A percentile compares a stretch with the other conserved stretches of the same genome.
Evolutionary conservation across 2,888 invertebrate species (phyloP).

Genomic region (Mamestra brassicae): DNA sequence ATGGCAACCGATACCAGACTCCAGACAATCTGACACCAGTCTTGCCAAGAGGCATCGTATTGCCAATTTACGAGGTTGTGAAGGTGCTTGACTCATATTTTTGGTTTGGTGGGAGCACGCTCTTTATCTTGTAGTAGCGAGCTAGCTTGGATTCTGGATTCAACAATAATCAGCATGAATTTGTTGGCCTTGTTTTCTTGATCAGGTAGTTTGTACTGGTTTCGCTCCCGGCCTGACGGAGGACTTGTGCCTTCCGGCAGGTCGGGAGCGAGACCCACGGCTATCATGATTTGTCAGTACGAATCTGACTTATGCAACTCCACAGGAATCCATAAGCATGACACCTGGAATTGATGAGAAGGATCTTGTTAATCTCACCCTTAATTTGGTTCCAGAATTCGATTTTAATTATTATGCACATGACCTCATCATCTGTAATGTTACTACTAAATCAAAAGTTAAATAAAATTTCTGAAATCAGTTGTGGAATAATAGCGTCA

Average conservation of each 20-base stretch:
- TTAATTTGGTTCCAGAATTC: too few relatives aligned
- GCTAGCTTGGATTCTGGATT: slow-evolving; percentile 99
- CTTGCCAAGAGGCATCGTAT: too few relatives aligned
- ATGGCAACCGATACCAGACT: too few relatives aligned
- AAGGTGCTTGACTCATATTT: slow-evolving; percentile 99
- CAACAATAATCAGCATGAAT: slow-evolving; percentile 99
- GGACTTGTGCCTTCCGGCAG: slow-evolving; percentile 97
- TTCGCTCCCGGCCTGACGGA: too few relatives aligned
- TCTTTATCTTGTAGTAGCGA: slow-evolving; percentile 99
- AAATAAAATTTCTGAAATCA: too few relatives aligned
- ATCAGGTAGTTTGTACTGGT: slow-evolving; percentile 93
- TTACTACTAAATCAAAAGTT: too few relatives aligned
- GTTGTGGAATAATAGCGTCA: too few relatives aligned
- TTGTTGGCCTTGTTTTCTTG: slow-evolving; percentile 99
- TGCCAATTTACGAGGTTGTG: too few relatives aligned
- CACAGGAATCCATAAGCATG: slow-evolving; percentile 99
- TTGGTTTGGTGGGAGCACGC: slow-evolving; percentile 99
- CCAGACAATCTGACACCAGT: too few relatives aligned
- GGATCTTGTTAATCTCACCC: neutral
- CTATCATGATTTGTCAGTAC: slow-evolving; percentile 99
- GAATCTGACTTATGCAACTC: slow-evolving; percentile 99
- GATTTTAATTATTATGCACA: too few relatives aligned
- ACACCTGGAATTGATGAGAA: slow-evolving; percentile 93
- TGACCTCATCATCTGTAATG: too few relatives aligned
- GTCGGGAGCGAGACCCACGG: slow-evolving; percentile 98